A percentile compares a stretch with the other conserved stretches of the same genome.
Conservation (phyloP, 1,140 invertebrate genomes). For the Drosophila micromelanica region DNA sequence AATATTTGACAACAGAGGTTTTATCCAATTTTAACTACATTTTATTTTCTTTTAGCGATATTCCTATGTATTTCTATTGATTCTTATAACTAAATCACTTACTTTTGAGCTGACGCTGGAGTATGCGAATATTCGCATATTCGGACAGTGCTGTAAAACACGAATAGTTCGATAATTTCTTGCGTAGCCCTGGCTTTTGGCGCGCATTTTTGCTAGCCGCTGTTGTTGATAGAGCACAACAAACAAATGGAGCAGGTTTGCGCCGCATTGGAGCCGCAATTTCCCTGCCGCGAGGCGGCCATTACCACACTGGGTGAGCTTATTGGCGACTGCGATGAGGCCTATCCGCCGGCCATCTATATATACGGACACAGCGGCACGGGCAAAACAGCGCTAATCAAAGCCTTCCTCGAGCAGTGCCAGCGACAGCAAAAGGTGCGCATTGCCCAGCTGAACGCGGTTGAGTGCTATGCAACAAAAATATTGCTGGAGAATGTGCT, state of each 20-base stretch:
- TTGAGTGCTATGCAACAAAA: conserved; percentile 91
- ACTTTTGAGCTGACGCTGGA: too few relatives aligned
- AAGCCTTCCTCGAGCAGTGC: conserved; percentile 85
- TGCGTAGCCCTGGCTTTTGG: conserved; percentile 4
- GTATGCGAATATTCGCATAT: too few relatives aligned
- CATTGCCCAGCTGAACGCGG: conserved; percentile 90
- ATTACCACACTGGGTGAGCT: conserved; percentile 87
- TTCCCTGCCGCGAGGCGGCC: conserved; percentile 87
- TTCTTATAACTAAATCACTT: too few relatives aligned
- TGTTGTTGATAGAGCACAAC: conserved; percentile 14
- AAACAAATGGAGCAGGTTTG: conserved; percentile 59
- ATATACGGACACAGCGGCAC: conserved; percentile 91
- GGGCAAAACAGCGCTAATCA: conserved; percentile 91
- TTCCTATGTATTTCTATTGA: too few relatives aligned
- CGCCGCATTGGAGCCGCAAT: conserved; percentile 45
- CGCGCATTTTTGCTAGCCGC: conserved; percentile 30
- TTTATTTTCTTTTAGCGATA: too few relatives aligned
- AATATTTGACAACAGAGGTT: too few relatives aligned
- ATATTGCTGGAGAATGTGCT: conserved; percentile 92
- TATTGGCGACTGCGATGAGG: conserved; percentile 86
- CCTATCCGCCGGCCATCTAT: conserved; percentile 88
- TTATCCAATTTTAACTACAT: too few relatives aligned
- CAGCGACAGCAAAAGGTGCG: conserved; percentile 86
- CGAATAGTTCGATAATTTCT: neutral
- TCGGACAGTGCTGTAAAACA: too few relatives aligned